phyloP scores from a whole-genome alignment of 2,113 vertebrate species.

The Cochlearius cochlearius region DNA sequence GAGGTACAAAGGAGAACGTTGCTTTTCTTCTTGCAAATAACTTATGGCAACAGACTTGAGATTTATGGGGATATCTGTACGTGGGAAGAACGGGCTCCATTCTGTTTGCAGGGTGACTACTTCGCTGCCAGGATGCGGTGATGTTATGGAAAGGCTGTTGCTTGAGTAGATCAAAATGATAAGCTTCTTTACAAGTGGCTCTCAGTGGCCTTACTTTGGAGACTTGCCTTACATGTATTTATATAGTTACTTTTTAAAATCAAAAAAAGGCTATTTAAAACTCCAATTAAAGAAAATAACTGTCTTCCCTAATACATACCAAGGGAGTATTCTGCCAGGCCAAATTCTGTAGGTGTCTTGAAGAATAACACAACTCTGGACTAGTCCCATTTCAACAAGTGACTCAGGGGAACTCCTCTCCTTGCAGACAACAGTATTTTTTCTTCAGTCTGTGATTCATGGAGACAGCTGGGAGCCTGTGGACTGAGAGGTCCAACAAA shows the following conservation, averaged over 20 bases:
- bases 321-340: background rate
- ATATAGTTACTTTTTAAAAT: background rate
- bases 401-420: background rate
- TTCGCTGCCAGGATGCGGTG: background rate
- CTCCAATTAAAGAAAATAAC: background rate
- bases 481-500: background rate
- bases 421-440: background rate
- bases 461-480: background rate
- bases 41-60: background rate
- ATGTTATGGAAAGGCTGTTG: background rate
- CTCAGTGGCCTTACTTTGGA: background rate
- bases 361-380: background rate
- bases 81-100: background rate
- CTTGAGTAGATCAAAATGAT: background rate
- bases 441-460: background rate
- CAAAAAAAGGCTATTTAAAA: background rate
- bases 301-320: background rate
- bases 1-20: background rate
- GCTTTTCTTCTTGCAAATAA: background rate
- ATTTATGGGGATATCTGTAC: background rate
- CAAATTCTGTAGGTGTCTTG: background rate
- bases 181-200: background rate
- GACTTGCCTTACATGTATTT: background rate
- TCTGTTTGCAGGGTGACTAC: background rate
- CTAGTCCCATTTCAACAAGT: background rate